phyloP scores from a whole-genome alignment of 2,113 vertebrate species.

The Athene cunicularia region DNA sequence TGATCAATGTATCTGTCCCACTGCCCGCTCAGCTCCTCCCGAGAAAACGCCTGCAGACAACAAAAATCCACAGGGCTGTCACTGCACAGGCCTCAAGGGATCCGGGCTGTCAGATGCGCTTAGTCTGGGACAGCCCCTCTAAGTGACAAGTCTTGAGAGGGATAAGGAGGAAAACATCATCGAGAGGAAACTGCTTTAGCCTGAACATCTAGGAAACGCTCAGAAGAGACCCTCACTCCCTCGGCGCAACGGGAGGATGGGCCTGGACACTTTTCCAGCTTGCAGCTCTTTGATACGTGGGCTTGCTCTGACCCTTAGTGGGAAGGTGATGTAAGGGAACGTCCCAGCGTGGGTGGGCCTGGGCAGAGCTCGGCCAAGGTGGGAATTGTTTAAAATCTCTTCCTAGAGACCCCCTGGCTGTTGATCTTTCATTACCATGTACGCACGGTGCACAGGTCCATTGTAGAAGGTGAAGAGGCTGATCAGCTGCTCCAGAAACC shows the following conservation, averaged over 20 bases:
- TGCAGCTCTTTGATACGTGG: fast-evolving
- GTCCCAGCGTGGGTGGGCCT: fast-evolving
- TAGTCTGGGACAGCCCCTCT: fast-evolving
- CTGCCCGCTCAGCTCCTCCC: conserved; percentile 68
- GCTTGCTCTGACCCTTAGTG: background rate
- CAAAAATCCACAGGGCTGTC: background rate
- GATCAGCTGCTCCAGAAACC: conserved; percentile 87
- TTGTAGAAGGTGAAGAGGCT: conserved; percentile 90
- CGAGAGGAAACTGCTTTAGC: background rate
- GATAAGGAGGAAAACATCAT: background rate
- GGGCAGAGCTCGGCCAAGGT: fast-evolving
- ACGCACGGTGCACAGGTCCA: conserved; percentile 81
- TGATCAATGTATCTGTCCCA: conserved; percentile 86
- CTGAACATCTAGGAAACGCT: background rate
- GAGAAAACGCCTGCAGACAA: conserved; percentile 61
- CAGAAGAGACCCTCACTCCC: background rate
- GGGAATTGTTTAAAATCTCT: background rate
- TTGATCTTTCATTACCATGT: conserved; percentile 75
- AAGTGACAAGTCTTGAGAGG: background rate
- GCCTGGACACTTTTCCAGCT: background rate
- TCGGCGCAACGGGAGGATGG: fast-evolving
- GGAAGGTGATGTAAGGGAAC: background rate
- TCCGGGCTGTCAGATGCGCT: fast-evolving
- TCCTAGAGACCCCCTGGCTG: background rate
- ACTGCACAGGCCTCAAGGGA: fast-evolving